phyloP scores from a whole-genome alignment of 2,888 invertebrate species.

The Spilarctia lutea region DNA sequence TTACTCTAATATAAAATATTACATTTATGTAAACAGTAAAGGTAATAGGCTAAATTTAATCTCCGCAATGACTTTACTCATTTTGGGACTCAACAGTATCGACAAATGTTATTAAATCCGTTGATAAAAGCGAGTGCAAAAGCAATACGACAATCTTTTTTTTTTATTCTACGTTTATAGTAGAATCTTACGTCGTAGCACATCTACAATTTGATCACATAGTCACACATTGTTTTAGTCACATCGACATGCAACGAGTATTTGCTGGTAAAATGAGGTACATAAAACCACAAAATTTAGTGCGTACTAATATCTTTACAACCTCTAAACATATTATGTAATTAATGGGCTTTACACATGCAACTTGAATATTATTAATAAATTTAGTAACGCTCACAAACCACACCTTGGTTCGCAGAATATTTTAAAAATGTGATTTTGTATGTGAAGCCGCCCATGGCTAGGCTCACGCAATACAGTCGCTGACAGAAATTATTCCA shows the following conservation, averaged over 20 bases:
- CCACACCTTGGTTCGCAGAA: conserved; percentile 6
- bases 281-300: not conserved
- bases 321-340: conserved; percentile 13
- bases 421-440: conserved; percentile 4
- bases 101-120: no score
- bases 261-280: not conserved
- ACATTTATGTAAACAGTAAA: no score
- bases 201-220: not conserved
- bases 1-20: no score
- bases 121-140: no score
- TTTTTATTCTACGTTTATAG: not conserved
- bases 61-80: no score
- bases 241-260: no score
- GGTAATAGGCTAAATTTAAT: no score
- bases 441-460: not conserved
- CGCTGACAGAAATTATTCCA: not conserved
- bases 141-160: not conserved
- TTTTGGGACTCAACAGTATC: no score
- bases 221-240: not conserved
- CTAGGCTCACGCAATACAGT: not conserved
- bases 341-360: conserved; percentile 12
- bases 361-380: conserved; percentile 8
- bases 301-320: conserved; percentile 7
- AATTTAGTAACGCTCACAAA: not conserved
- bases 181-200: conserved; percentile 2